These are phyloP conservation scores for Xiphophorus couchianus DNA, from an alignment of 2,113 vertebrate genomes.

Conservation along the genomic window DNA sequence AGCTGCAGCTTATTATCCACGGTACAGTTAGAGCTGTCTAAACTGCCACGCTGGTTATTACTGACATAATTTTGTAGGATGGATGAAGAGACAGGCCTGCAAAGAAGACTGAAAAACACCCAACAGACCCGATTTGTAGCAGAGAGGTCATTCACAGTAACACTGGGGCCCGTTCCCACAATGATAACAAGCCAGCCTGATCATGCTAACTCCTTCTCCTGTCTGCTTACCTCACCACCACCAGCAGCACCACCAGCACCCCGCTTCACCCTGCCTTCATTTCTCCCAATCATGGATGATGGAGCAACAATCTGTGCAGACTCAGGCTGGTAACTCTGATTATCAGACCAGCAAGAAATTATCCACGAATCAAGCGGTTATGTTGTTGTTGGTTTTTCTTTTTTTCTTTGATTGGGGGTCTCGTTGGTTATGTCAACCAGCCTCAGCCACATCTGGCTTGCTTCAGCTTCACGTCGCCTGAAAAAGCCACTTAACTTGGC, in stretches of 20 bases:
- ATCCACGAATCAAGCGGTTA: conserved; percentile 12
- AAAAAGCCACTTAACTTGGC: conserved; percentile 24
- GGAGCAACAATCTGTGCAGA: conserved; percentile 35
- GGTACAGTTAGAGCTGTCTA: conserved; percentile 12
- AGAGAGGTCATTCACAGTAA: conserved; percentile 53
- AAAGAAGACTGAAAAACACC: conserved; percentile 36
- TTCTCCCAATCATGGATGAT: conserved; percentile 20
- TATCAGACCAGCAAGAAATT: conserved; percentile 30
- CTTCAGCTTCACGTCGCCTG: conserved; percentile 20
- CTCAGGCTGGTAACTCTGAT: conserved; percentile 37
- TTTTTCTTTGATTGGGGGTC: conserved; percentile 6
- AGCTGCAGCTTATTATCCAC: conserved; percentile 7
- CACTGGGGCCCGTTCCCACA: conserved; percentile 57
- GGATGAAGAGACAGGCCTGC: conserved; percentile 17
- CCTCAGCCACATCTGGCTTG: conserved; percentile 29
- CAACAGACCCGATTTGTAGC: conserved; percentile 33
- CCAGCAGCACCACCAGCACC: background rate
- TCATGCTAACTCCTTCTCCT: conserved; percentile 54
- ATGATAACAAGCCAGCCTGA: conserved; percentile 58
- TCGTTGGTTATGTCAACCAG: conserved; percentile 4
- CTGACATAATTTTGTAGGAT: background rate
- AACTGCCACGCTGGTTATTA: background rate
- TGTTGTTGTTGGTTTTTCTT: conserved; percentile 1
- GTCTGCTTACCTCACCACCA: conserved; percentile 47
- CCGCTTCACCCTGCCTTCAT: conserved; percentile 19